phyloP scores from a whole-genome alignment of 2,797 vertebrate genomes.

The Myotis daubentonii region DNA sequence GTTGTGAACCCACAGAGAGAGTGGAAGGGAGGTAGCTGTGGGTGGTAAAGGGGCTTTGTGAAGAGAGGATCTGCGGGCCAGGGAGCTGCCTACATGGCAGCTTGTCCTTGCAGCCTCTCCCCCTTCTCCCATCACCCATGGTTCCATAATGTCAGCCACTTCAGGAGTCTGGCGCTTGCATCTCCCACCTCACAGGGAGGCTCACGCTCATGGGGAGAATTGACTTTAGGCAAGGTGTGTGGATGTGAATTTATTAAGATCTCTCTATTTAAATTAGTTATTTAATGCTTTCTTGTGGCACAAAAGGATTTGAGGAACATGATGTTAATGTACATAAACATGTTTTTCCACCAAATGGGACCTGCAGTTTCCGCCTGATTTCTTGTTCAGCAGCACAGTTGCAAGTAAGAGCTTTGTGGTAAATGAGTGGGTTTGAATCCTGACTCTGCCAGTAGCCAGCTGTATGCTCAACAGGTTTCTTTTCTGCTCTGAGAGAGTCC shows the following conservation, averaged over 20 bases:
- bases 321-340: not conserved
- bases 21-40: no score
- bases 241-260: conserved; percentile 13
- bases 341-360: not conserved
- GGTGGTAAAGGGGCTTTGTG: not conserved
- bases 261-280: conserved; percentile 49
- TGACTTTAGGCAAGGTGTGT: conserved; percentile 22
- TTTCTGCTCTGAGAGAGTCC: not conserved
- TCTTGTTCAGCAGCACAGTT: not conserved
- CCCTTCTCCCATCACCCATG: not conserved
- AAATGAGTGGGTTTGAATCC: not conserved
- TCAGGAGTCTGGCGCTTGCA: not conserved
- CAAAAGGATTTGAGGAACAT: conserved; percentile 24
- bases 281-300: conserved; percentile 39
- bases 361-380: not conserved
- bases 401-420: not conserved
- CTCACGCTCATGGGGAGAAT: not conserved
- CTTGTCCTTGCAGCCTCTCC: not conserved
- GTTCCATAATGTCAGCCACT: not conserved
- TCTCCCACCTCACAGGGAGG: not conserved
- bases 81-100: not conserved
- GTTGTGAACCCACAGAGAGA: not conserved
- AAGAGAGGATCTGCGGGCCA: not conserved
- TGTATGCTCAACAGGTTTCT: not conserved
- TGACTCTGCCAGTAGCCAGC: not conserved